Evolutionary conservation across 2,113 vertebrate genomes (phyloP).

Genomic region (Pygoscelis antarcticus): DNA sequence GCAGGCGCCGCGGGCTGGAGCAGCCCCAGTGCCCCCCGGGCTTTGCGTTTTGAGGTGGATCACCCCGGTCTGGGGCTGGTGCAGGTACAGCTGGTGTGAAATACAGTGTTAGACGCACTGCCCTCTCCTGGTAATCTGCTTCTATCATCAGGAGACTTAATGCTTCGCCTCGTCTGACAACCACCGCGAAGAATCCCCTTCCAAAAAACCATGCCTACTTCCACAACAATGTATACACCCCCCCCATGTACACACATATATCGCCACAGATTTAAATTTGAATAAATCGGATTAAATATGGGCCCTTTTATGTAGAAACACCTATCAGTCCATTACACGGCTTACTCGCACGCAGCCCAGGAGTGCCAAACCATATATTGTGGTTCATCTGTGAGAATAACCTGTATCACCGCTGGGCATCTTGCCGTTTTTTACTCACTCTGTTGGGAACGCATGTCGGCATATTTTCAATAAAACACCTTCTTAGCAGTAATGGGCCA

Average conservation of each 20-base stretch:
- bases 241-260: background rate
- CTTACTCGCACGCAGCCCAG: background rate
- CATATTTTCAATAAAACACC: constrained; percentile 92
- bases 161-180: background rate
- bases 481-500: constrained; percentile 91
- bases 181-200: background rate
- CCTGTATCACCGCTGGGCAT: constrained; percentile 22
- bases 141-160: background rate
- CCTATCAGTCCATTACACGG: background rate
- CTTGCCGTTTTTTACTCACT: constrained; percentile 28
- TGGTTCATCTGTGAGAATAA: constrained; percentile 31
- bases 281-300: background rate
- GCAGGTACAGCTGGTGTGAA: constrained; percentile 6
- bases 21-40: background rate
- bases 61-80: background rate
- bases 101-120: constrained; percentile 35
- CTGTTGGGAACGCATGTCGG: constrained; percentile 77
- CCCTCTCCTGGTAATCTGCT: constrained; percentile 77
- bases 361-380: background rate
- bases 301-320: background rate
- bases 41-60: background rate
- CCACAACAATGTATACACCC: background rate
- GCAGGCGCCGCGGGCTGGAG: background rate
- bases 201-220: background rate
- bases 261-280: background rate